Base-by-base conservation (phyloP, 1,140 invertebrate genomes). In the Oppia nitens region DNA sequence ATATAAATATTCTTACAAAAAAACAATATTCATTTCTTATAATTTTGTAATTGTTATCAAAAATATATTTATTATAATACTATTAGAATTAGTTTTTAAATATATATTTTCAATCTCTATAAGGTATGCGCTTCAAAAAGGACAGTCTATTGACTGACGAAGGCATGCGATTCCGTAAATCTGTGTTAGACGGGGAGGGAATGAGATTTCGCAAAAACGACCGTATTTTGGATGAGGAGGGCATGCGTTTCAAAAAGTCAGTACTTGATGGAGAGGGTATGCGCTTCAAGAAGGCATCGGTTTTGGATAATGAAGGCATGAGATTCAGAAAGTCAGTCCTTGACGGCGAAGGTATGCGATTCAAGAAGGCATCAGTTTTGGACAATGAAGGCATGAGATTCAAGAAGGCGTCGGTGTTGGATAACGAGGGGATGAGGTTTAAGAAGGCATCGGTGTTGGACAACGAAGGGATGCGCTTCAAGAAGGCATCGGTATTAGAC, bases 271-370 rank as follows among this genome's bases (percentile, higher is more conserved):
- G 27, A 24, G 23, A 55, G 2, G 53, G 53, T 1, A 55, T 55
- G 23, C 12, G 53, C 12, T 55, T 55, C 23, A 20, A 26, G 20
- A 20, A 26, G 2, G n/a, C n/a, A n/a, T 57, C 56, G 21, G n/a
- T 57, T 11, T 25, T 57, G 23, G 27, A 57, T 40, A 24, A 49
- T 27, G 56, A 57, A 57, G 56, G 56, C 26, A 57, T 57, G 56
- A 25, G 56, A 49, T 57, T 57, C 47, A 57, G 50, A 24, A 48
- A 48, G 47, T 21, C 21, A 21, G 26, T 57, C 28, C 27, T 52
- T n/a, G 4, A 57, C 14, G 56, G 56, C 17, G 56, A 57, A 57
- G 56, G 56, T 2, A 57, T 57, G 47, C 9, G 56, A 11, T 57
- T 57, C 49, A 51, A 51, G n/a, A 51, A 51, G n/a, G 21, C 4